These are phyloP conservation scores for Opisthograptis luteolata DNA, from an alignment of 2,888 invertebrate species.

Conservation along the genomic window DNA sequence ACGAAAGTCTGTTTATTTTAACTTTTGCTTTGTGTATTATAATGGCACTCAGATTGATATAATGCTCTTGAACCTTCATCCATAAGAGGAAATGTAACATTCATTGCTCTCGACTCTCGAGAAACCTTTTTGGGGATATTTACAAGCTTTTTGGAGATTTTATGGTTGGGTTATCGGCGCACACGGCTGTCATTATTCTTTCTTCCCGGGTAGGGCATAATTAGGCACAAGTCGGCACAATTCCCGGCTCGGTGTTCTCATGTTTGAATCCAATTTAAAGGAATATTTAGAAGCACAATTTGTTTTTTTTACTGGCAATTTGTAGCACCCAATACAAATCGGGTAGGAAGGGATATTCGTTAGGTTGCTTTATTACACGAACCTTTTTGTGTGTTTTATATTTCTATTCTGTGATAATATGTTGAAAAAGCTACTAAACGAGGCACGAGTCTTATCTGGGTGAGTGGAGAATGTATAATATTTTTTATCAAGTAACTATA, in stretches of 20 bases:
- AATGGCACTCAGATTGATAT: constrained; percentile 31
- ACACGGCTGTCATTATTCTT: constrained; percentile 30
- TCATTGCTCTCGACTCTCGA: constrained; percentile 22
- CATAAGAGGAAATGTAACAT: constrained; percentile 23
- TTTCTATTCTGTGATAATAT: too few species aligned
- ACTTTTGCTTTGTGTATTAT: constrained; percentile 28
- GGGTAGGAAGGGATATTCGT: not conserved
- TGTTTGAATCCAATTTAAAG: not conserved
- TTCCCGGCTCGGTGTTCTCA: too few species aligned
- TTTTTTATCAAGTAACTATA: too few species aligned
- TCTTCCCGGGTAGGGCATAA: constrained; percentile 22
- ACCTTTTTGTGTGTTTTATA: too few species aligned
- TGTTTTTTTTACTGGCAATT: not conserved
- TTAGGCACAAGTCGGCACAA: constrained; percentile 16
- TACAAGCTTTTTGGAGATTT: constrained; percentile 32
- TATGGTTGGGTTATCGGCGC: constrained; percentile 31
- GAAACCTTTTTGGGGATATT: constrained; percentile 27
- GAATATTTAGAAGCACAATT: not conserved
- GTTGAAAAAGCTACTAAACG: too few species aligned
- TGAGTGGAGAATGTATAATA: too few species aligned
- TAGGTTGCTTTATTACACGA: not conserved
- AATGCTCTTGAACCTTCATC: constrained; percentile 25
- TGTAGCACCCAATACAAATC: not conserved
- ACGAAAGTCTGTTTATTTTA: constrained; percentile 5
- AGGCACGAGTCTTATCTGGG: too few species aligned